Percentiles rank a stretch among this genome's conserved stretches.
phyloP scores from a whole-genome alignment of 1,140 invertebrate species.

The Drosophila nebulosa region DNA sequence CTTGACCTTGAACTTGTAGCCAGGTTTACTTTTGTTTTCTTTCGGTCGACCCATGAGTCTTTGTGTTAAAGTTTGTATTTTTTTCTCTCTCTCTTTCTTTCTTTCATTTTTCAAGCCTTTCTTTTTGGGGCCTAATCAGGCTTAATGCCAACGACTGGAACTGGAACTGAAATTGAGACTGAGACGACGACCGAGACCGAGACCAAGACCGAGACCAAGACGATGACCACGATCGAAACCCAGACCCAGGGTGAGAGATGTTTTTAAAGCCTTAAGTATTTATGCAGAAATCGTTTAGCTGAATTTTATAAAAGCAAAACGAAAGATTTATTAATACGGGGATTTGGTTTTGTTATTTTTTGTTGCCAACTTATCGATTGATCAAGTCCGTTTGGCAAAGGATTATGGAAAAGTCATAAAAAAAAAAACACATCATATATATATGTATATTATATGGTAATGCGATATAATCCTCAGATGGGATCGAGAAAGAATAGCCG shows the following conservation, averaged over 20 bases:
- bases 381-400: neutral
- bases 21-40: conserved; percentile 78
- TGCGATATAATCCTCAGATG: too few relatives aligned
- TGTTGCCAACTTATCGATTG: neutral
- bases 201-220: neutral
- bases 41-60: conserved; percentile 43
- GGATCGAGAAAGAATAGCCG: too few relatives aligned
- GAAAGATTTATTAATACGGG: neutral
- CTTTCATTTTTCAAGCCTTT: conserved; percentile 37
- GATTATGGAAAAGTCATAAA: neutral
- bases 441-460: too few relatives aligned
- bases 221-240: neutral
- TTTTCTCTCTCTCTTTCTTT: conserved; percentile 10
- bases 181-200: neutral
- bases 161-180: neutral
- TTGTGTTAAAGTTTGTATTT: conserved; percentile 14
- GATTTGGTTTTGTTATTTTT: neutral
- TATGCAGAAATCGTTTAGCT: conserved; percentile 35
- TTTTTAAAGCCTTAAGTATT: conserved; percentile 30
- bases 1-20: conserved; percentile 77
- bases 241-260: too few relatives aligned
- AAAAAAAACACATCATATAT: neutral
- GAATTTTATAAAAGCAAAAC: conserved; percentile 23
- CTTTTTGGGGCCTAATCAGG: conserved; percentile 62
- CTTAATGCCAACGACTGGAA: conserved; percentile 60